These are phyloP conservation scores for Mythimna pallens DNA, from an alignment of 2,888 invertebrate genomes.

Conservation along the genomic window DNA sequence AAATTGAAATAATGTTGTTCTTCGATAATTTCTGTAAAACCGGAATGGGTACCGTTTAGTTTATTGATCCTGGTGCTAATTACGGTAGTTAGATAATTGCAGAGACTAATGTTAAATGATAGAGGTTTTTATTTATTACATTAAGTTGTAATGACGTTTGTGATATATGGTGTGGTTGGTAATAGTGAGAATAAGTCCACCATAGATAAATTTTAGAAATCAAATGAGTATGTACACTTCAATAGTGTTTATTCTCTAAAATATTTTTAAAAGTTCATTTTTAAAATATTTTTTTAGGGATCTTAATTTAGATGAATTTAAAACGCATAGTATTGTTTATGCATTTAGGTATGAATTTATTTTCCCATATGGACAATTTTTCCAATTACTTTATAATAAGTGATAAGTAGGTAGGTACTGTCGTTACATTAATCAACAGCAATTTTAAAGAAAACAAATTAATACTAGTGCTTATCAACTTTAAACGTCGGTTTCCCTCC, in stretches of 20 bases:
- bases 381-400: neutral
- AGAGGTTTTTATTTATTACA: slow-evolving; percentile 22
- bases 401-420: neutral
- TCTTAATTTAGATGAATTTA: neutral
- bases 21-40: slow-evolving; percentile 42
- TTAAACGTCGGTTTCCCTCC: slow-evolving; percentile 27
- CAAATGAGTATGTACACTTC: no score
- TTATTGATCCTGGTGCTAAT: slow-evolving; percentile 60
- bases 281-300: no score
- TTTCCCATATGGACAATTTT: neutral
- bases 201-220: neutral
- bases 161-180: slow-evolving; percentile 17
- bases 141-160: slow-evolving; percentile 8
- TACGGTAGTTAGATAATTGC: slow-evolving; percentile 47
- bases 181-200: slow-evolving; percentile 5
- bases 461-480: slow-evolving; percentile 10
- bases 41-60: slow-evolving; percentile 55
- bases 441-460: slow-evolving; percentile 25
- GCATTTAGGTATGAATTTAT: neutral
- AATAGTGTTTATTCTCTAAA: no score
- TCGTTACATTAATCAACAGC: neutral
- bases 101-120: slow-evolving; percentile 28
- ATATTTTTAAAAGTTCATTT: no score
- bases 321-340: neutral
- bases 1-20: slow-evolving; percentile 49